Evolutionary conservation across 2,888 invertebrate genomes (phyloP), one percentile per base, ranked within the genome.

Genomic region (Drosophila melanosoma): DNA sequence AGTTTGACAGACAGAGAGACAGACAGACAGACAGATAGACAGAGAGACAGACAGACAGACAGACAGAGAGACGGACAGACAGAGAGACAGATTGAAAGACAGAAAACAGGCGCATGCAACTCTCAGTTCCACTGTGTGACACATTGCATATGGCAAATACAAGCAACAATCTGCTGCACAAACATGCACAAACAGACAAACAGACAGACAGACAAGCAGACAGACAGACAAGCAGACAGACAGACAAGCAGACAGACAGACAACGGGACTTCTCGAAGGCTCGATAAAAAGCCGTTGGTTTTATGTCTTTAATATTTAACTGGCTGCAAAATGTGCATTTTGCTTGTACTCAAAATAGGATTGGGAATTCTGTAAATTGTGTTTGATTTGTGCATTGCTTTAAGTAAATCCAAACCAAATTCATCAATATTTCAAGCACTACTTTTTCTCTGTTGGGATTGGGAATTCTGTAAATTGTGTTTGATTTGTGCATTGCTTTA

Each of bases 1-100:
- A 73, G 81, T 67, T 74, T 80, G 81, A 79, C 79, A 68, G 69
- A 67, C 73, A 62, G 56, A 54, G 52, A 29, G 52, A 52, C 6
- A 11, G 26, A 29, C 58, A 49, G 5, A 35, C 35, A 35, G 12
- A 35, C 12, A 12, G 12, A 35, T 2, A 15, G 42, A 12, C 42
- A 20, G 26, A 26, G 1, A 26, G 26, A 26, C 26, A 26, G 20
- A 7, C 20, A 11, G 12, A 17, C 17, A 17, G n/a, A 17, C 0
- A 33, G 33, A 33, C 33, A 11, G 33, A 11, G 3, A 33, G 33
- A 11, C 33, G 11, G 33, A 12, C 10, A 68, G 52, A 56, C 53
- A 29, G 60, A 38, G 1, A 17, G 29, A 6, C 29, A 0, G 29
- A 29, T 29, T 29, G 29, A 29, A 29, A 49, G 32, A 54, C 23